These are phyloP conservation scores for Melanotaenia nigrans DNA, from an alignment of 2,797 vertebrate genomes.

Conservation along the genomic window DNA sequence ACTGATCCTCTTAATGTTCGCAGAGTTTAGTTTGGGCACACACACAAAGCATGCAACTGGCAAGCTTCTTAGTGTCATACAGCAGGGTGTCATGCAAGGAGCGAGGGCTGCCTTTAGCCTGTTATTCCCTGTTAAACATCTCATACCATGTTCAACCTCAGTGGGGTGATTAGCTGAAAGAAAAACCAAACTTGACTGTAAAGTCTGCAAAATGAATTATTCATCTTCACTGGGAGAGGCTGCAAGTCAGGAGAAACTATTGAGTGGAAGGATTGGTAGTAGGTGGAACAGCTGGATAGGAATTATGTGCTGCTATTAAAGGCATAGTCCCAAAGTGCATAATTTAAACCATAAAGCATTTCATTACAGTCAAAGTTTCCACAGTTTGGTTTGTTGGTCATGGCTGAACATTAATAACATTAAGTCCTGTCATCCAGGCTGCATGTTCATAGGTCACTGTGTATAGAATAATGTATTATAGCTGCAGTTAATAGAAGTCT, in stretches of 20 bases:
- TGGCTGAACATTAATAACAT: constrained; percentile 51
- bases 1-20: constrained; percentile 81
- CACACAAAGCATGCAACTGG: constrained; percentile 74
- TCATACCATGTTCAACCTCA: constrained; percentile 56
- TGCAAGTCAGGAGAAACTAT: constrained; percentile 55
- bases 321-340: constrained; percentile 66
- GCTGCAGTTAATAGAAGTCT: neutral
- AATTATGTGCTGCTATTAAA: constrained; percentile 69
- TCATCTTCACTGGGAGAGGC: constrained; percentile 60
- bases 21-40: constrained; percentile 79
- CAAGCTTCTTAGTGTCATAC: constrained; percentile 73
- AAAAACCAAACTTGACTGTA: constrained; percentile 49
- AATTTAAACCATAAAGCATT: constrained; percentile 70
- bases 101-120: constrained; percentile 65
- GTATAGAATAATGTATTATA: constrained; percentile 9
- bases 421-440: constrained; percentile 42
- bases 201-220: constrained; percentile 66
- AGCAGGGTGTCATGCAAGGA: constrained; percentile 72
- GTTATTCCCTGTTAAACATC: constrained; percentile 72
- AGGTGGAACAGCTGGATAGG: constrained; percentile 69
- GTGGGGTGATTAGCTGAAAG: constrained; percentile 60
- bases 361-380: constrained; percentile 63
- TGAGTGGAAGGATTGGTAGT: constrained; percentile 57
- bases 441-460: constrained; percentile 17
- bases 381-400: constrained; percentile 37